Base-by-base conservation (phyloP, 2,888 invertebrate genomes). In the Hirtodrosophila alboralis region DNA sequence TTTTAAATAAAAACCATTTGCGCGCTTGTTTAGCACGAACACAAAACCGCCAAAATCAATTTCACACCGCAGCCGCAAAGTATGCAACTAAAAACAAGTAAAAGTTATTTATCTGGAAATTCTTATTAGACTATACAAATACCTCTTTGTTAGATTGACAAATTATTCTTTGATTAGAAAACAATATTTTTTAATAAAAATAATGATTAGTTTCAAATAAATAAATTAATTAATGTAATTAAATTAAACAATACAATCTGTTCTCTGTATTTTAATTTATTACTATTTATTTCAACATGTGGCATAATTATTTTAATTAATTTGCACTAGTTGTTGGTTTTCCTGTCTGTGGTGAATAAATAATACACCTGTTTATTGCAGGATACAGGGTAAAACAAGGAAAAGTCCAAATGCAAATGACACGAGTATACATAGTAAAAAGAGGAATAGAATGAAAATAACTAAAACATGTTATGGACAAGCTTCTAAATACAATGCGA, bases 11-110 rank as follows among this genome's bases (percentile, higher is more conserved):
- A n/a, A 71, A 65, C 34, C 31, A 44, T 44, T 51, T 68, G 49
- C 34, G 34, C 54, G 62, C 75, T 65, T 21, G 51, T 72, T 79
- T 69, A 72, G 69, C 63, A 64, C 72, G 80, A 63, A 54, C 40
- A 63, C 45, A 56, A 58, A 78, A 76, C 75, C 77, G 14, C 57
- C 40, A 34, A 64, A 72, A 65, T 56, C 60, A 61, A 66, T 70
- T 80, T 66, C 31, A 12, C 34, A 27, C 26, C 18, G 34, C 54
- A 18, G 66, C 77, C 78, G 49, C 67, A 77, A 75, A 77, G 75
- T 67, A 80, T 64, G 70, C 69, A 75, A 70, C 57, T 1, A 49
- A 53, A 62, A 44, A 23, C 16, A 30, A 44, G 43, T 56, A 9
- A 31, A 1, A 2, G 1, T 14, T 4, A 1, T 9, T 1, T 3